Percentiles rank a stretch among this genome's conserved stretches.
Evolutionary conservation across 2,113 vertebrate species (phyloP).

Genomic region (Notechis scutatus): DNA sequence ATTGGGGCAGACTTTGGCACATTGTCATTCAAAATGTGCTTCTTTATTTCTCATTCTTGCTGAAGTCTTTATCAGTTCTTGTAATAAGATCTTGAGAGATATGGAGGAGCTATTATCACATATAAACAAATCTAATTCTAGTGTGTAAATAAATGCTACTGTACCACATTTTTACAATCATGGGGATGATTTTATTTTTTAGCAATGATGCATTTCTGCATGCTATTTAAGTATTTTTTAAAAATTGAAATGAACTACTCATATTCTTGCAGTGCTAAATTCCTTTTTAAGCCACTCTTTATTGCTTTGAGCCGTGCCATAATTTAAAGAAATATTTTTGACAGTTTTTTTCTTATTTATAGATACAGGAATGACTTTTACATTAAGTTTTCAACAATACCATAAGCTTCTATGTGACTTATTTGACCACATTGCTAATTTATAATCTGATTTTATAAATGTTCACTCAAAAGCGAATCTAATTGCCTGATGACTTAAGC

Average conservation of each 20-base stretch:
- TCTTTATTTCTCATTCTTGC: constrained; percentile 60
- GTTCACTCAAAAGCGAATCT: background rate
- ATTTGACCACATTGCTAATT: background rate
- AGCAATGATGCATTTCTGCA: constrained; percentile 8
- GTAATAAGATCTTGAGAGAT: constrained; percentile 23
- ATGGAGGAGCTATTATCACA: constrained; percentile 11
- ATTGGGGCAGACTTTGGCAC: constrained; percentile 33
- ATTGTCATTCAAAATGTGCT: constrained; percentile 51
- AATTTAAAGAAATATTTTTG: background rate
- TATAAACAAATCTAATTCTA: constrained; percentile 10
- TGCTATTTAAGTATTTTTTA: background rate
- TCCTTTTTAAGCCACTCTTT: background rate
- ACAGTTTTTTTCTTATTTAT: background rate
- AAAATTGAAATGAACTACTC: background rate
- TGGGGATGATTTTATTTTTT: constrained; percentile 19
- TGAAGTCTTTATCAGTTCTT: constrained; percentile 48
- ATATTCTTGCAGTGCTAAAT: background rate
- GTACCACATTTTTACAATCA: constrained; percentile 2
- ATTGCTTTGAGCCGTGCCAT: background rate
- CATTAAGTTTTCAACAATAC: background rate
- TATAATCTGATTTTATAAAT: background rate
- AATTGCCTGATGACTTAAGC: background rate
- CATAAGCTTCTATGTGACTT: too few relatives aligned
- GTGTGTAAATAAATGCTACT: background rate
- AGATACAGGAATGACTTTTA: background rate